Base-by-base conservation (phyloP, 1,140 invertebrate species). In the Reticulitermes speratus region DNA sequence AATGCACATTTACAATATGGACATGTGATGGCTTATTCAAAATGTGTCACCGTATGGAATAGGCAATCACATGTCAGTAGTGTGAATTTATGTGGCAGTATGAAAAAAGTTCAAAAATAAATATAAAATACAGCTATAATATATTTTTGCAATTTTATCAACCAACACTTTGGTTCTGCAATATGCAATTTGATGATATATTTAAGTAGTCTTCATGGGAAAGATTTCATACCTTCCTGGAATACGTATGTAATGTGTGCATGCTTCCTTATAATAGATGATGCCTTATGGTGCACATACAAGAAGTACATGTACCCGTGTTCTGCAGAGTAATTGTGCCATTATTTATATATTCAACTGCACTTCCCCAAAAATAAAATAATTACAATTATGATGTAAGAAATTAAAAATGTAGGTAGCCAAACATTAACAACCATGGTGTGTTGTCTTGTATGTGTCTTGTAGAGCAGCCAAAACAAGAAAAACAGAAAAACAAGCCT, bases 361-460 rank as follows among this genome's bases (percentile, higher is more conserved):
- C 44, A 84, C 84, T 55, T 65, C 55, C 55, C 84, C 84, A 84
- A 84, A 84, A 55, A 65, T 55, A 30, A 55, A 55, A 55, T 55
- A 84, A 84, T 65, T 84, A 55, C 38, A 84, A 16, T 65, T 84
- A 84, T 45, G 48, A 84, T 84, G 84, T 84, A 84, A 86, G 45
- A 86, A 86, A 81, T 81, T 81, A 86, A 86, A 65, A 86, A 82
- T 48, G 59, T 75, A 45, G 38, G 65, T 86, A 86, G 85, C 30
- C 45, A 59, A 69, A 65, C 85, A 75, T 38, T 86, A 69, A 86
- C 85, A 86, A 86, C 75, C 59, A 86, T 81, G 85, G 85, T n/a
- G 85, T 86, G 85, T 86, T 65, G 85, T 86, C 55, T 86, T 86
- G 85, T 86, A 81, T 81, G 44, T 86, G 55, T 75, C 65, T 75